Evolutionary conservation across 2,113 vertebrate species (phyloP), one percentile per base, ranked within the genome.

Genomic region (Brachyhypopomus gauderio): DNA sequence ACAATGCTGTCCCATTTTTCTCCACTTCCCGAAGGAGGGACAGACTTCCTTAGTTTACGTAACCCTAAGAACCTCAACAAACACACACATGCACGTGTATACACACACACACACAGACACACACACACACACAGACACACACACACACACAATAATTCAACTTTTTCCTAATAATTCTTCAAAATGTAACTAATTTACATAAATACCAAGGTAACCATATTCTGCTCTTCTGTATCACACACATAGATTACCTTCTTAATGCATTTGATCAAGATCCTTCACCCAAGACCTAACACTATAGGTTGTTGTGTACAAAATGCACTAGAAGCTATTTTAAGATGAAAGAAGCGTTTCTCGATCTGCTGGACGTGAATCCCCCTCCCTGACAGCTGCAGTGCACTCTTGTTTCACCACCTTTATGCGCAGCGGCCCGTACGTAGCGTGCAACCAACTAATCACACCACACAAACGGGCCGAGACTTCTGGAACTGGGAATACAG

Each of bases 331-430:
- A 72, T 82, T 82, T 82, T 82, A 70, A 76, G 74, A 77, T 82
- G 36, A 77, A 77, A 77, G 38, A 82, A 82, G 64, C 60, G 71
- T 77, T 82, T 82, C 80, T 60, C 71, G 80, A 82, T 82, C 56
- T 62, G 17, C 34, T 30, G 8, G 25, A 73, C 30, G 36, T 14
- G 19, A 45, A 27, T 72, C 20, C n/a, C 60, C 25, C 7, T 80
- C 30, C 48, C 27, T 81, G 79, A 75, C 72, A 81, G 72, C 48
- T 30, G 62, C 66, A 30, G 36, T 12, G 64, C 7, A 11, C 1
- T n/a, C 41, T 70, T 70, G 22, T 70, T 41, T 70, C 19, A 77
- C 64, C 20, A 62, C 55, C 64, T 20, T 77, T 66, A 63, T 25
- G 27, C 23, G 64, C 66, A 55, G 36, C 71, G n/a, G 75, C 56